Base-by-base conservation (phyloP, 1,140 invertebrate genomes). In the Cataglyphis hispanica region DNA sequence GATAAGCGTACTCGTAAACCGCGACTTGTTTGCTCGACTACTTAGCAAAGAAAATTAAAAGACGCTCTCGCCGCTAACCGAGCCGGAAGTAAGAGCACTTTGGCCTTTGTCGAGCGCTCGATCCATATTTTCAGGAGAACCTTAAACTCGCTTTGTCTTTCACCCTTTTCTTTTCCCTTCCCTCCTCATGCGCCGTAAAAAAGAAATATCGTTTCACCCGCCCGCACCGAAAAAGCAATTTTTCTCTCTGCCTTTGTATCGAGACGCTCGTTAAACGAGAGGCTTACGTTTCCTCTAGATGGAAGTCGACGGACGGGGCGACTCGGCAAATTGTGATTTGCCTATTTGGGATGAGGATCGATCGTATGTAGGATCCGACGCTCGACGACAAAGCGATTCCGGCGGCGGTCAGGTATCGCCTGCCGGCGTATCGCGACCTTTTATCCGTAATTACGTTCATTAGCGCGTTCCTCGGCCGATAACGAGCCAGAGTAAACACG, bases 401-500 rank as follows among this genome's bases (percentile, higher is more conserved):
- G 50, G 16, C 40, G 46, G 58, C 40, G 40, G 6, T 60, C 31
- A 76, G 13, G 34, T 50, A 61, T 78, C 74, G 74, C 60, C 78
- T 60, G 56, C 19, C n/a, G n/a, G 34, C n/a, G 69, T 46, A 72
- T 46, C 70, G 72, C 76, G 72, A 91, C 84, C 88, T 92, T 91
- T 91, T 85, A 90, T 87, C 75, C 66, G 56, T 78, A 90, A 92
- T 92, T 92, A 85, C 58, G 63, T 86, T 90, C 89, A 89, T 91
- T 91, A 90, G 84, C 75, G 83, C 63, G 61, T 72, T 85, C 81
- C 83, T 85, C 69, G 66, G 22, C 74, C 69, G 74, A 91, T 88
- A 90, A 92, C 86, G 78, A 91, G 78, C 60, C 61, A 19, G 40
- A 88, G 83, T 76, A 67, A 77, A 86, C 83, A 70, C 78, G 84